phyloP scores from a whole-genome alignment of 2,113 vertebrate species.

The Eonycteris spelaea region DNA sequence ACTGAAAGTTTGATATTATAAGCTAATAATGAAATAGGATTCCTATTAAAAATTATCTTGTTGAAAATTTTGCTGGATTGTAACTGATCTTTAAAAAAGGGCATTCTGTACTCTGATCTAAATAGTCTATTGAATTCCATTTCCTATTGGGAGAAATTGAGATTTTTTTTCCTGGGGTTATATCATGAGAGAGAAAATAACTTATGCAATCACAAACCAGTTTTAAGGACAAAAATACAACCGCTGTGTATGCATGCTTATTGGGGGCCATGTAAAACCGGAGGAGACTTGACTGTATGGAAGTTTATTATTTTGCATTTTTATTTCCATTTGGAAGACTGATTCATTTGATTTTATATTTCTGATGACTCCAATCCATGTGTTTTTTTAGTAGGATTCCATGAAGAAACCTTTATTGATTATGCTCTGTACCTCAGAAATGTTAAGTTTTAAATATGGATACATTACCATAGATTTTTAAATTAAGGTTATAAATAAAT shows the following conservation, averaged over 20 bases:
- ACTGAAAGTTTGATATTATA: constrained; percentile 5
- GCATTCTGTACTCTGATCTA: neutral
- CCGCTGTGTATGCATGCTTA: neutral
- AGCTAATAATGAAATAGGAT: neutral
- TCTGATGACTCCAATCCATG: neutral
- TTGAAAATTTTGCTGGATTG: neutral
- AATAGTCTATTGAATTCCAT: neutral
- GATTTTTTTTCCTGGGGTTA: neutral
- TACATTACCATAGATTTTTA: neutral
- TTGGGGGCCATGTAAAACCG: neutral
- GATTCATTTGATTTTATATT: neutral
- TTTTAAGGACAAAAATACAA: neutral
- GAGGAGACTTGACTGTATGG: neutral
- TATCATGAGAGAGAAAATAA: neutral
- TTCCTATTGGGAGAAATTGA: neutral
- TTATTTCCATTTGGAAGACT: neutral
- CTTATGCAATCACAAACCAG: neutral
- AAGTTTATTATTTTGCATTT: constrained; percentile 5
- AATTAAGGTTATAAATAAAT: neutral
- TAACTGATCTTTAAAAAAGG: constrained; percentile 25
- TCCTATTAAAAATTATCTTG: neutral
- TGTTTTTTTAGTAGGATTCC: neutral
- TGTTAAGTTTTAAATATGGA: constrained; percentile 3
- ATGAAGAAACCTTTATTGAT: neutral
- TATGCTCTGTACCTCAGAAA: neutral